Evolutionary conservation across 2,113 vertebrate species (phyloP).

Genomic region (Herpetotheres cachinnans): DNA sequence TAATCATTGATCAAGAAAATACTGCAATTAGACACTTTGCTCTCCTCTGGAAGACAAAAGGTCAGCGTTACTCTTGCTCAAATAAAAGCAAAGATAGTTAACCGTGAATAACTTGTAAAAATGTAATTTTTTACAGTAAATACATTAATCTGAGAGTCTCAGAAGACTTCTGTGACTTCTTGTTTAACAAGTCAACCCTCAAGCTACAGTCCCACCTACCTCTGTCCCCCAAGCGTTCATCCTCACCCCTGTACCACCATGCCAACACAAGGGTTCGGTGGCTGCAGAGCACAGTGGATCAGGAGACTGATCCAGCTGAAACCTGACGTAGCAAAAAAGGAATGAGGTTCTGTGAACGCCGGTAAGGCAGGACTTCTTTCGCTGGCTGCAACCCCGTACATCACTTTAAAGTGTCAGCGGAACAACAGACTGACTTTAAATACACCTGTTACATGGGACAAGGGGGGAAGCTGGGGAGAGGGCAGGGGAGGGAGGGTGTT

Average conservation of each 20-base stretch:
- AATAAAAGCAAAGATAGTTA: background rate
- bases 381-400: background rate
- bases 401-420: background rate
- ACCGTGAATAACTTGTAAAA: background rate
- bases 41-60: background rate
- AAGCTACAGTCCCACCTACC: background rate
- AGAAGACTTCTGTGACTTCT: background rate
- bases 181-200: background rate
- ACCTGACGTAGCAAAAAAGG: background rate
- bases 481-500: rapidly evolving
- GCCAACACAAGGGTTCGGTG: background rate
- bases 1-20: background rate
- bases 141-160: background rate
- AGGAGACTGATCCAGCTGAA: background rate
- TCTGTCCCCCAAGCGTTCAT: background rate
- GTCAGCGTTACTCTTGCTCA: background rate
- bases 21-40: background rate
- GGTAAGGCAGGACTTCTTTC: background rate
- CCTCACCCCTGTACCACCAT: background rate
- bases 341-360: background rate
- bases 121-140: background rate
- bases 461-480: background rate
- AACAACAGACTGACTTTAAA: background rate
- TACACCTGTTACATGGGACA: background rate
- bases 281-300: background rate